Evolutionary conservation across 2,797 vertebrate genomes (phyloP), one percentile per base, ranked within the genome.

Genomic region (Mus caroli): DNA sequence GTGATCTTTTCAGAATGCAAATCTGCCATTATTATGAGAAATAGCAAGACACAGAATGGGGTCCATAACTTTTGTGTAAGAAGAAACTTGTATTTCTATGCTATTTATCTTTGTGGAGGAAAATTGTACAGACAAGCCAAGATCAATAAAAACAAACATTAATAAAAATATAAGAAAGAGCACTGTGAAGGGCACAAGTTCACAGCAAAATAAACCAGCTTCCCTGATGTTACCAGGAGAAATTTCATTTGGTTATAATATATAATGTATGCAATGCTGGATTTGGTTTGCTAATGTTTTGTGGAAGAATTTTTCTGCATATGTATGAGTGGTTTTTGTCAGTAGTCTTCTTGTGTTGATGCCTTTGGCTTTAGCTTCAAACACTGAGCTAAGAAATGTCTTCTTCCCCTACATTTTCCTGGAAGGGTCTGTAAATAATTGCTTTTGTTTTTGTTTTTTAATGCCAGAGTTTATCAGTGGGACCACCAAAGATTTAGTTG

Each of bases 81-180:
- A 91, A 86, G 67, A 73, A 92, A 90, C 2, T 7, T n/a, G 13
- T 24, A 54, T 67, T 58, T 60, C 37, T 26, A 64, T 60, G 52
- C 19, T 76, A n/a, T 84, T 90, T 92, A 62, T 95, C 56, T 93
- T 88, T 84, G 26, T 71, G 86, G 82, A 92, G 19, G 54, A 15
- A 60, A 87, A n/a, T 31, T 87, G 20, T 86, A 54, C 26, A 75
- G 73, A 87, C 58, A 85, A 92, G 31, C n/a, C 75, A 56, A 87
- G 75, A 73, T 54, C 37, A 94, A 90, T 92, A 92, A 87, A 92
- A 75, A 52, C 87, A 94, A 88, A 67, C 52, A 94, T 50, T 69
- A 77, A 91, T 77, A 84, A 75, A 91, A 90, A 87, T 28, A 84
- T 83, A 71, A 58, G 37, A 73, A 82, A 77, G 60, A 28, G 1